These are phyloP conservation scores for Pluvianellus socialis DNA, from an alignment of 2,113 vertebrate species.

Conservation along the genomic window DNA sequence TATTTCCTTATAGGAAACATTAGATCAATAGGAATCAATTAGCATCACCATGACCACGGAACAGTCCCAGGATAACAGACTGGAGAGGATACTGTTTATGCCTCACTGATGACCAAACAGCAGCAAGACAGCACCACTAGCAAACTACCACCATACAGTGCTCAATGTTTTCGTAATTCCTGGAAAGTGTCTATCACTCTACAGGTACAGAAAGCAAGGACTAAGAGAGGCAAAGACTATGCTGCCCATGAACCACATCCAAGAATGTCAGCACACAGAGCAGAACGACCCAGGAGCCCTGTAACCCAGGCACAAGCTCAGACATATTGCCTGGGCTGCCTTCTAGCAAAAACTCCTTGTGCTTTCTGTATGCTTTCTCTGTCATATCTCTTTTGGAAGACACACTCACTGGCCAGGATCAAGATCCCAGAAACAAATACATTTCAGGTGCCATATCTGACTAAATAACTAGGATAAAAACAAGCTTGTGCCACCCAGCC, in stretches of 20 bases:
- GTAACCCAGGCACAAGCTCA: not conserved
- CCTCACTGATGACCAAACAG: not conserved
- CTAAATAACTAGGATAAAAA: not conserved
- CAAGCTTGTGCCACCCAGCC: not conserved
- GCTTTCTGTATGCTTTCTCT: not conserved
- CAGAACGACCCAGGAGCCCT: not conserved
- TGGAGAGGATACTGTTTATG: not conserved
- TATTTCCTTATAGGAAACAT: not conserved
- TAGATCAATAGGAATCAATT: not conserved
- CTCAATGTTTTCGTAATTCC: not conserved
- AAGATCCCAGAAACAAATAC: not conserved
- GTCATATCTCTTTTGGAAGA: not conserved
- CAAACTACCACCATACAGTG: not conserved
- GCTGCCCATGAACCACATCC: not conserved
- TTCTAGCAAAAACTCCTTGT: not conserved
- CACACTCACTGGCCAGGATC: not conserved
- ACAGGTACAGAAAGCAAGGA: not conserved
- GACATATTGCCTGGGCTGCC: not conserved
- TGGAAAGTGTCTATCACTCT: not conserved
- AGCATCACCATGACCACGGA: not conserved
- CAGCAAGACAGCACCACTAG: not conserved
- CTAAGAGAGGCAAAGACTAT: not conserved
- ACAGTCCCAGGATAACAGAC: not conserved
- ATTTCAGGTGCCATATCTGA: not conserved
- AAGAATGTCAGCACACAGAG: not conserved